Evolutionary conservation across 2,888 invertebrate genomes (phyloP).

Genomic region (Parnassius glacialis): DNA sequence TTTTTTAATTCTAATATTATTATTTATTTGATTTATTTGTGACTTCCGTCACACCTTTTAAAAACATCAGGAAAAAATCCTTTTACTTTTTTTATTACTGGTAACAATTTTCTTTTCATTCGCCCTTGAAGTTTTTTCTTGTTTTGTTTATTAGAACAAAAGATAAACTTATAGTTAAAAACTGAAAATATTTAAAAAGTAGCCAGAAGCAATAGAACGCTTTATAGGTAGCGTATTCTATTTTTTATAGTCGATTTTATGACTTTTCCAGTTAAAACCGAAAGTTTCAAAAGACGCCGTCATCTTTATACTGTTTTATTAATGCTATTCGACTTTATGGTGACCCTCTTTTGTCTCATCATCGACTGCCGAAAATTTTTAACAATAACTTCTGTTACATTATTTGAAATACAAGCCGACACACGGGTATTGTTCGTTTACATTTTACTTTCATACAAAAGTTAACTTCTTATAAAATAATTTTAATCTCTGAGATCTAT

Average conservation of each 20-base stretch:
- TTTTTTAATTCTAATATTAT: too few species aligned
- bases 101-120: conserved; percentile 17
- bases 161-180: conserved; percentile 4
- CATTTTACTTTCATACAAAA: too few species aligned
- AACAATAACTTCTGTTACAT: conserved; percentile 2
- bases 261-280: conserved; percentile 21
- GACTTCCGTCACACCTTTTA: too few species aligned
- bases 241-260: conserved; percentile 15
- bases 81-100: conserved; percentile 21
- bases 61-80: conserved; percentile 28
- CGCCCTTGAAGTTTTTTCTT: conserved; percentile 18
- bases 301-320: conserved; percentile 22
- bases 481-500: too few species aligned
- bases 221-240: conserved; percentile 21
- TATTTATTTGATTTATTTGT: too few species aligned
- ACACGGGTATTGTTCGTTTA: too few species aligned
- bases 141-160: conserved; percentile 13
- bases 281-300: conserved; percentile 22
- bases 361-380: conserved; percentile 7
- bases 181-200: conserved; percentile 17
- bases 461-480: too few species aligned
- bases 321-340: conserved; percentile 16
- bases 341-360: conserved; percentile 19
- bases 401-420: too few species aligned
- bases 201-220: conserved; percentile 16